A percentile compares a stretch with the other conserved stretches of the same genome.
Conservation (phyloP, 2,888 invertebrate genomes). For the Pterostichus niger region DNA sequence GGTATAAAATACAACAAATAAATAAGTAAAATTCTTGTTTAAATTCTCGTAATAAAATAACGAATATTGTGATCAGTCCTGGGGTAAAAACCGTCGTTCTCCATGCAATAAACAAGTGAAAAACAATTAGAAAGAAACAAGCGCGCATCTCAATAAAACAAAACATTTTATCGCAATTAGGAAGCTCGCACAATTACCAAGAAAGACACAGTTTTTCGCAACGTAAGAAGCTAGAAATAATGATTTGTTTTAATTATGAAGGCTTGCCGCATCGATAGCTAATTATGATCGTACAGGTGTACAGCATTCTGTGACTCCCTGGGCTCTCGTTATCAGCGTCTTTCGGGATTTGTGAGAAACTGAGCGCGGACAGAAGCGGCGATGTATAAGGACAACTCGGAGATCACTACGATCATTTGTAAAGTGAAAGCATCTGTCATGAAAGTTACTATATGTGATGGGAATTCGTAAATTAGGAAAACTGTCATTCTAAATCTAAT, state of each 20-base stretch:
- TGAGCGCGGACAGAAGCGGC: conserved; percentile 22
- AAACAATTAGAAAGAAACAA: conserved; percentile 36
- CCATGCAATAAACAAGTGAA: conserved; percentile 14
- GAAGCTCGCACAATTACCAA: conserved; percentile 55
- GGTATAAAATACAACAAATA: neutral
- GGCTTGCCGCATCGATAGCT: conserved; percentile 38
- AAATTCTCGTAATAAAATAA: neutral
- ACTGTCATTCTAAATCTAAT: neutral
- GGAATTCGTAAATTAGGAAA: neutral
- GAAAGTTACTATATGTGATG: neutral
- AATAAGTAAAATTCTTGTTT: neutral
- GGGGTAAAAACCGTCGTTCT: neutral
- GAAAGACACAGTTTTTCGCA: conserved; percentile 48
- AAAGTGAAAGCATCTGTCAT: conserved; percentile 37
- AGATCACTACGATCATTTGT: neutral
- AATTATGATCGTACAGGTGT: conserved; percentile 57
- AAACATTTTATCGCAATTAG: conserved; percentile 53
- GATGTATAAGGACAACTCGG: conserved; percentile 40
- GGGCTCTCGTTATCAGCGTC: conserved; percentile 23
- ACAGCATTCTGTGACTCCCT: conserved; percentile 55
- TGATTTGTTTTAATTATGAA: conserved; percentile 61
- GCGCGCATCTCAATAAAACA: conserved; percentile 34
- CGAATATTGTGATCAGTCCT: conserved; percentile 3
- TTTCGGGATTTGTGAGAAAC: conserved; percentile 52
- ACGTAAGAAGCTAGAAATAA: conserved; percentile 50